Base-by-base conservation (phyloP, 2,888 invertebrate genomes). In the Hipparchia sbordonii region DNA sequence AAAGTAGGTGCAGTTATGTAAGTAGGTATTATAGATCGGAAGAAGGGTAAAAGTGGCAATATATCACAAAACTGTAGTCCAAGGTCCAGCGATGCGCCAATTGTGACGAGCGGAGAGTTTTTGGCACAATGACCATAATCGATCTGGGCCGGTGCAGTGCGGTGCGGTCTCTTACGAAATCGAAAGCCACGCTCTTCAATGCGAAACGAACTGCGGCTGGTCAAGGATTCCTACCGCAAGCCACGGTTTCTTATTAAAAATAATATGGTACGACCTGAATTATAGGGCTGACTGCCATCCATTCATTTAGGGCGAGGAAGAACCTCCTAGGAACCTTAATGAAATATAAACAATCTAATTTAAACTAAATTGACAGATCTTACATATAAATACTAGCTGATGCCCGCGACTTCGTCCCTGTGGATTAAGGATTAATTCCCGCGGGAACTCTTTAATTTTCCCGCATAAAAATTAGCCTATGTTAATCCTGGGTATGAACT, bases 91-190 rank as follows among this genome's bases (percentile, higher is more conserved):
- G 68, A 62, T 52, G 62, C 79, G 76, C 76, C 81, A 84, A 83
- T 82, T 78, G 79, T 80, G 81, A 82, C 82, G 87, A 87, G 85
- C 87, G 81, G 87, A 83, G 84, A 52, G 85, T 82, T 83, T 85
- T 79, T 83, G 84, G 85, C 86, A 89, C 85, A 88, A 87, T 88
- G 86, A 86, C 87, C 88, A 89, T 87, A 89, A 90, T 88, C 85
- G 87, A 87, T 84, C 83, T 82, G 79, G 82, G 81, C 76, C 77
- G 77, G 85, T 83, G 85, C 82, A 85, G 82, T 84, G 83, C 81
- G 80, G 82, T 84, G 83, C 81, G 80, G 84, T 75, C 81, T 78
- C 80, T 90, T 90, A 86, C 88, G 89, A 90, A 91, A 92, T 85
- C 84, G 84, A 88, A 86, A 87, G 84, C 84, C 80, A 76, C 82